Conservation (phyloP, 2,888 invertebrate species). For the Bombyx huttoni region DNA sequence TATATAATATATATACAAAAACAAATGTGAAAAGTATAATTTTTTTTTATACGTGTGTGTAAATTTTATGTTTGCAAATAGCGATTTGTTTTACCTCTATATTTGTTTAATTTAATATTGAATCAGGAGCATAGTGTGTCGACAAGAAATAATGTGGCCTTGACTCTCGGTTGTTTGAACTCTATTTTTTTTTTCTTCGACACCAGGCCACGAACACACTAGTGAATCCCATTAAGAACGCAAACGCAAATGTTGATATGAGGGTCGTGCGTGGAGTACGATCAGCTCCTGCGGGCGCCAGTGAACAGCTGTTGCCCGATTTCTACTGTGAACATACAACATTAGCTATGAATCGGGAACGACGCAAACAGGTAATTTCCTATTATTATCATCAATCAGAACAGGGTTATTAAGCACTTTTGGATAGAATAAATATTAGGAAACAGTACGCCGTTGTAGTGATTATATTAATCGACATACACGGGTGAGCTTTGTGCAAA, state of each 20-base stretch:
- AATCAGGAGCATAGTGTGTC: too few relatives aligned
- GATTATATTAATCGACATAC: too few relatives aligned
- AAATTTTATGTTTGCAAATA: too few relatives aligned
- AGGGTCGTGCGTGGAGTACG: slow-evolving; percentile 75
- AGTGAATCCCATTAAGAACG: slow-evolving; percentile 78
- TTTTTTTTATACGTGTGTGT: too few relatives aligned
- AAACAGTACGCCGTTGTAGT: too few relatives aligned
- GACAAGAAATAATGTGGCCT: too few relatives aligned
- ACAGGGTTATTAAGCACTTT: too few relatives aligned
- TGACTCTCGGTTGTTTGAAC: not conserved
- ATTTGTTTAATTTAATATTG: too few relatives aligned
- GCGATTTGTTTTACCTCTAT: too few relatives aligned
- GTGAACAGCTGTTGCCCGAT: slow-evolving; percentile 91
- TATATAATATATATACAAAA: slow-evolving; percentile 4
- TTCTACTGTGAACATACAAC: slow-evolving; percentile 96
- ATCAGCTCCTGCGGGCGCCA: slow-evolving; percentile 75
- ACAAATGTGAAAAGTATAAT: not conserved
- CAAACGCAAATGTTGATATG: slow-evolving; percentile 79
- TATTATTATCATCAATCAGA: not conserved
- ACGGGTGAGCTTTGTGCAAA: too few relatives aligned
- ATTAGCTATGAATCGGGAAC: slow-evolving; percentile 91
- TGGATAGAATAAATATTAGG: too few relatives aligned
- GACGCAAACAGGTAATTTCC: slow-evolving; percentile 80
- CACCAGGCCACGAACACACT: slow-evolving; percentile 79
- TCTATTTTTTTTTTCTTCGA: not conserved